A percentile compares a stretch with the other conserved stretches of the same genome.
Evolutionary conservation across 2,888 invertebrate species (phyloP).

Genomic region (Nineta flava): DNA sequence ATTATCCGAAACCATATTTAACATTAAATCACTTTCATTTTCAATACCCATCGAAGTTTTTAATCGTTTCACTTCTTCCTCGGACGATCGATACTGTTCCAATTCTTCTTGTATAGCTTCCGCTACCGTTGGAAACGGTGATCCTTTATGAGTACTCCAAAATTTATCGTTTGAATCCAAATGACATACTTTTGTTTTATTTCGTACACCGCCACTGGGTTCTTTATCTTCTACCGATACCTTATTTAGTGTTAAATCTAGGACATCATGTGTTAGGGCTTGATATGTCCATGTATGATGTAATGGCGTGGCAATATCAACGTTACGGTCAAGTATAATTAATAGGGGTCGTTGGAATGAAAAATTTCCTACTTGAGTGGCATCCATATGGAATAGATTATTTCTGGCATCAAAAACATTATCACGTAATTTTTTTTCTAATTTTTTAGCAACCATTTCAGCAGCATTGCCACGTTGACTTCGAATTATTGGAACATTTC

Average conservation of each 20-base stretch:
- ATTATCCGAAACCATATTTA: conserved; percentile 79
- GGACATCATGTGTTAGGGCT: conserved; percentile 89
- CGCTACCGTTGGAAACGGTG: conserved; percentile 86
- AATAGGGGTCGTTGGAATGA: conserved; percentile 89
- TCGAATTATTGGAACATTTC: conserved; percentile 76
- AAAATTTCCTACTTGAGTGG: conserved; percentile 53
- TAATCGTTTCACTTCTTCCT: conserved; percentile 91
- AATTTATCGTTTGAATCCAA: conserved; percentile 78
- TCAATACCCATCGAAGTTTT: conserved; percentile 91
- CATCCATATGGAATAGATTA: conserved; percentile 82
- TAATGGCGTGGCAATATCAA: conserved; percentile 93
- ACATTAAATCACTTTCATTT: conserved; percentile 71
- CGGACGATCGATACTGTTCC: conserved; percentile 77
- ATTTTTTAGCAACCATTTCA: conserved; percentile 92
- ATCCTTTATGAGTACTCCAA: conserved; percentile 89
- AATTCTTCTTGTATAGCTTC: conserved; percentile 98
- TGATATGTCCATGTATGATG: conserved; percentile 99
- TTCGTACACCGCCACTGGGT: conserved; percentile 35
- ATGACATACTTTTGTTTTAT: conserved; percentile 79
- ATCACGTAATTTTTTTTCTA: conserved; percentile 93
- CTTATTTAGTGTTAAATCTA: conserved; percentile 81
- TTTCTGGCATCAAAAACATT: conserved; percentile 94
- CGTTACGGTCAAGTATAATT: conserved; percentile 81
- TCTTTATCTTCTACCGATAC: conserved; percentile 25
- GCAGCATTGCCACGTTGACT: conserved; percentile 93